A percentile compares a stretch with the other conserved stretches of the same genome.
phyloP scores from a whole-genome alignment of 2,113 vertebrate genomes.

The Chloroceryle aenea region DNA sequence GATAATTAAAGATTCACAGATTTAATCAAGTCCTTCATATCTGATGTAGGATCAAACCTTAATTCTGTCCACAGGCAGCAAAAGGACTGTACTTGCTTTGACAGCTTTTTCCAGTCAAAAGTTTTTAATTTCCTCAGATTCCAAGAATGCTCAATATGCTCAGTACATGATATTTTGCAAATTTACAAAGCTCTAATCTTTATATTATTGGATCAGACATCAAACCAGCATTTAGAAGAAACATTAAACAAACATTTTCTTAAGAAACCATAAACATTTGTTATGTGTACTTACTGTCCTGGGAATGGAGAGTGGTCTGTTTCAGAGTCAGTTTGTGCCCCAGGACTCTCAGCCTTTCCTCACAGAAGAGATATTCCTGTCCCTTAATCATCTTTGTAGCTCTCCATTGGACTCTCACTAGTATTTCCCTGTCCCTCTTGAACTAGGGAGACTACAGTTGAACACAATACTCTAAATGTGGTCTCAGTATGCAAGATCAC shows the following conservation, averaged over 20 bases:
- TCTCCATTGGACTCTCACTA: no score
- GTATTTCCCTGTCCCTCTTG: no score
- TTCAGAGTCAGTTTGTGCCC: conserved; percentile 17
- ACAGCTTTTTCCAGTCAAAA: background rate
- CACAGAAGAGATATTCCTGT: no score
- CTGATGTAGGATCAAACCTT: background rate
- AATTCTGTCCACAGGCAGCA: background rate
- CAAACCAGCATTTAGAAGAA: conserved; percentile 18
- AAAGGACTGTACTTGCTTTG: background rate
- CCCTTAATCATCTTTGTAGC: no score
- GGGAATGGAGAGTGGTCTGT: background rate
- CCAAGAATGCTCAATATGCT: background rate
- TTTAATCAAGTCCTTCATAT: background rate
- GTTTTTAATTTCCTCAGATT: background rate
- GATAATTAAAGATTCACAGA: background rate
- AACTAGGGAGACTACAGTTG: no score
- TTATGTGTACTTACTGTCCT: background rate
- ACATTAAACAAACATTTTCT: background rate
- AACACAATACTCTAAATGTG: no score
- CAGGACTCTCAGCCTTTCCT: no score
- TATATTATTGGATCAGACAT: conserved; percentile 11
- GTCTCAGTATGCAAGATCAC: no score
- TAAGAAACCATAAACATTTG: background rate
- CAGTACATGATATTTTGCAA: background rate
- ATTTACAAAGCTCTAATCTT: conserved; percentile 22